Base-by-base conservation (phyloP, 2,797 vertebrate species). In the Pyrocephalus nanus region DNA sequence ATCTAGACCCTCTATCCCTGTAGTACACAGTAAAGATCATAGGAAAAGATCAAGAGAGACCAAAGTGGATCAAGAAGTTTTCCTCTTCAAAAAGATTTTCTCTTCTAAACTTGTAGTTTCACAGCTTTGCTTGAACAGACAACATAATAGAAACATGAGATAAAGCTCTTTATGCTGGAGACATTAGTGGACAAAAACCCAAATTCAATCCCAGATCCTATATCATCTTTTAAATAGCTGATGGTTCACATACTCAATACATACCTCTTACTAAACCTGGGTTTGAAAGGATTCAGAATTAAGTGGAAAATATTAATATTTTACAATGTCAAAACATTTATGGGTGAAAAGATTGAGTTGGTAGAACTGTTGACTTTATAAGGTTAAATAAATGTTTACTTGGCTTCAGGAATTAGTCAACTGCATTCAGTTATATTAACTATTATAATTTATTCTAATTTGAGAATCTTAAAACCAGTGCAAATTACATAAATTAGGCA, bases 281-380 rank as follows among this genome's bases (percentile, higher is more conserved):
- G 6, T 38, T 89, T 81, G 48, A 96, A 94, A 85, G 30, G 54
- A 12, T 54, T 81, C 8, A 36, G 42, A 11, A 79, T 70, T 54
- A 62, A 77, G 48, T 5, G 90, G 79, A 88, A 94, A 93, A 20
- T 20, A 81, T 36, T 72, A 64, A 62, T 86, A 77, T 64, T 88
- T 88, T 53, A 87, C 79, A 66, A 87, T 85, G 73, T 53, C 51
- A 80, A 95, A 93, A 92, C 60, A 38, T 85, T 91, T 88, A 93
- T 27, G 51, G 61, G 47, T 79, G 25, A 86, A 88, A 81, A 88
- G 61, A 48, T 4, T 80, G 76, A 93, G 79, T 48, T 30, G 92
- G 90, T 95, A 89, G 94, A 94, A 90, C n/a, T 70, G 64, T 75
- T 86, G 77, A 90, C 34, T 85, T 87, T 90, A 50, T 70, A 73